Evolutionary conservation across 1,140 invertebrate genomes (phyloP), one percentile per base, ranked within the genome.

Genomic region (Camponotus vicinus): DNA sequence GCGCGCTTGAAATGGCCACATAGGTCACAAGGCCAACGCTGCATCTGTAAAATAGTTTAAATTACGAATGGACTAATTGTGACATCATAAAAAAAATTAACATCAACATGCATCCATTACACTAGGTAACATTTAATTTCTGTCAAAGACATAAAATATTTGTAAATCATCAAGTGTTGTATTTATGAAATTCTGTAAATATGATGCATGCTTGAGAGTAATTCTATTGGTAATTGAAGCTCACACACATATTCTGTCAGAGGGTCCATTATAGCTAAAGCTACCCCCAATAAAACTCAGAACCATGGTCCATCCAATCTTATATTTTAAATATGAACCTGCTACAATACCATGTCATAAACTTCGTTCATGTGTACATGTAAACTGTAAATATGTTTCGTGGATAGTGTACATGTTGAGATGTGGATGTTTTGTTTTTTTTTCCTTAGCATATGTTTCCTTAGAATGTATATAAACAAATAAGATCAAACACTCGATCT

Each of bases 391-490:
- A 88, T 86, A 90, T 90, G 80, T 86, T 69, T 57, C 55, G 83
- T 88, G 78, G 27, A 15, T 88, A 79, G 73, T 90, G 88, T 91
- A 91, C 84, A 86, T 91, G 90, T 88, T 52, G 49, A 89, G 77
- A 91, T 86, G 90, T 88, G 75, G 40, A 83, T 88, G 89, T 86
- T 71, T 90, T 61, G 52, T 73, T 89, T 70, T 42, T 42, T n/a
- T 37, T 61, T 57, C n/a, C 88, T 89, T 89, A 88, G 57, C 77
- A 70, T 91, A 91, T 87, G 34, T 80, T 80, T 67, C 3, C 91
- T 94, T 94, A 94, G 92, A 92, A 93, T 78, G 90, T 93, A 93
- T 93, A 92, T 92, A 93, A 94, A 94, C 92, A 94, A 93, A 92
- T 92, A 88, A 93, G 91, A 88, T 87, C 86, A 86, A 89, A 82